Evolutionary conservation across 2,113 vertebrate genomes (phyloP).

Genomic region (Lophius piscatorius): DNA sequence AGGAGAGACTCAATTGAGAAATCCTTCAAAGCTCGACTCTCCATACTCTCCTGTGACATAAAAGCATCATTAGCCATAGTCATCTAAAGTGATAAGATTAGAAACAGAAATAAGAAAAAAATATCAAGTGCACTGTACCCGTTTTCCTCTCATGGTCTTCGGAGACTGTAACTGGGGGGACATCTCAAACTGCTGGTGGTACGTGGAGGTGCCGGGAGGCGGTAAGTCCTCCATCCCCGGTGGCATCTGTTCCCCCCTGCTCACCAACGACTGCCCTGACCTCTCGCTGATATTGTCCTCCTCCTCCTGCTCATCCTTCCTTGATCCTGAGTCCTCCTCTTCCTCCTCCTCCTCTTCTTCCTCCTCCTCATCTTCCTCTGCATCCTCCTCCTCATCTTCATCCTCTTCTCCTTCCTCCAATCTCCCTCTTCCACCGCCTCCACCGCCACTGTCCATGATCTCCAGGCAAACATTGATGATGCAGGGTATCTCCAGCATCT

Average conservation of each 20-base stretch:
- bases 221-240: slow-evolving; percentile 43
- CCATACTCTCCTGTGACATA: slow-evolving; percentile 70
- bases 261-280: slow-evolving; percentile 66
- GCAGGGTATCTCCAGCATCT: slow-evolving; percentile 96
- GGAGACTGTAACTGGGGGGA: slow-evolving; percentile 52
- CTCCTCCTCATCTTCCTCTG: slow-evolving; percentile 82
- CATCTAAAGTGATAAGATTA: background rate
- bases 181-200: slow-evolving; percentile 79
- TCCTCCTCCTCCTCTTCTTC: slow-evolving; percentile 72
- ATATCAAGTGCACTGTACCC: slow-evolving; percentile 41
- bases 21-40: slow-evolving; percentile 86
- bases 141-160: slow-evolving; percentile 59
- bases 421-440: slow-evolving; percentile 75
- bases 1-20: slow-evolving; percentile 96
- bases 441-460: slow-evolving; percentile 90
- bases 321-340: slow-evolving; percentile 79
- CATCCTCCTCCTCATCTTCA: slow-evolving; percentile 84
- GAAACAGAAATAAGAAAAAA: background rate
- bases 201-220: slow-evolving; percentile 84
- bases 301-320: slow-evolving; percentile 83
- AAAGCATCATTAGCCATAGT: background rate
- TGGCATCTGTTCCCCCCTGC: slow-evolving; percentile 71
- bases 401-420: slow-evolving; percentile 78
- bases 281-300: slow-evolving; percentile 85
- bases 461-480: slow-evolving; percentile 96